These are phyloP conservation scores for Diplodus puntazzo DNA, from an alignment of 2,797 vertebrate species.

Conservation along the genomic window DNA sequence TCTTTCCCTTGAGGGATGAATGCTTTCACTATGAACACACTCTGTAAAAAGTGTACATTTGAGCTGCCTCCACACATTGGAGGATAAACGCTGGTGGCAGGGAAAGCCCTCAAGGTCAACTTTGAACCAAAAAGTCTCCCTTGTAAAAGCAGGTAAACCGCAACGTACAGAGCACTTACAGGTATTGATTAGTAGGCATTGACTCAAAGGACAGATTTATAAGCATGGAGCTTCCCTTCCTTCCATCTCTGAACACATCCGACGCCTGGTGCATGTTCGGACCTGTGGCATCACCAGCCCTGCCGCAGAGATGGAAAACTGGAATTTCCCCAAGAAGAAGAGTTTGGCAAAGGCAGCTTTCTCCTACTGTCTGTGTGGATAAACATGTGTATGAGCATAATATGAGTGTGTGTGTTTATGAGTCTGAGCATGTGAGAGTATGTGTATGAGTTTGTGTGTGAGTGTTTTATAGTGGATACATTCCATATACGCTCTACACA, in stretches of 20 bases:
- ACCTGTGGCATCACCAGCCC: conserved; percentile 32
- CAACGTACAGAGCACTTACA: conserved; percentile 10
- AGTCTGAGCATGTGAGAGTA: background rate
- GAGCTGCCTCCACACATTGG: background rate
- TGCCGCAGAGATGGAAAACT: conserved; percentile 1
- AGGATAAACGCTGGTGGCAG: background rate
- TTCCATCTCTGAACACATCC: conserved; percentile 3
- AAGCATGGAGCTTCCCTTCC: conserved; percentile 37
- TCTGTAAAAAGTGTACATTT: conserved; percentile 3
- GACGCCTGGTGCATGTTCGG: conserved; percentile 43
- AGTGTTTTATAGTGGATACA: background rate
- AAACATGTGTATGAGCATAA: conserved; percentile 1
- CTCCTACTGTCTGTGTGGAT: conserved; percentile 6
- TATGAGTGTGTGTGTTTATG: conserved; percentile 6
- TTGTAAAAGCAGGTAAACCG: conserved; percentile 15
- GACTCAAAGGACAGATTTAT: conserved; percentile 33
- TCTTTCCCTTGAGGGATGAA: conserved; percentile 20
- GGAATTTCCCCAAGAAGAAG: conserved; percentile 53
- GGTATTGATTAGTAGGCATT: conserved; percentile 55
- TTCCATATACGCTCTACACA: background rate
- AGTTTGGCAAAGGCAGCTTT: conserved; percentile 27
- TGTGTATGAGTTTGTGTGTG: background rate
- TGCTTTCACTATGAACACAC: background rate
- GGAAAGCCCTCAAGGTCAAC: conserved; percentile 4
- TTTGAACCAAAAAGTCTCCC: conserved; percentile 23